Evolutionary conservation across 2,888 invertebrate species (phyloP), one percentile per base, ranked within the genome.

Genomic region (Pseudococcus jackbeardsleyi): DNA sequence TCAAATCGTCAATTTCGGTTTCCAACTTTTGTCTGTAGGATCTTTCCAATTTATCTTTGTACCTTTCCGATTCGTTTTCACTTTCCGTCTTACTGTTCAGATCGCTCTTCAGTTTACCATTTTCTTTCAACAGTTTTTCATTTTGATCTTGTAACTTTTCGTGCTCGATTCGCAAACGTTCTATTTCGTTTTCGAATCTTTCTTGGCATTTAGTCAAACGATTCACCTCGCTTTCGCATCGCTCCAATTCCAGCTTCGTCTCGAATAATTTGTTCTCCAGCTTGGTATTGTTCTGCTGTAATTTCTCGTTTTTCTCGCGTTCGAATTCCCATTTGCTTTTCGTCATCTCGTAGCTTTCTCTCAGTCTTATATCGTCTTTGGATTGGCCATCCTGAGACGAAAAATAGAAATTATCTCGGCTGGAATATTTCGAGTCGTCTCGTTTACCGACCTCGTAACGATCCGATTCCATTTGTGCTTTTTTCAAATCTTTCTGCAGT

Each of bases 71-170:
- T 92, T 97, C 97, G 11, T 87, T 84, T 72, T 88, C 86, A 50
- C 91, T 90, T 95, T 94, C 94, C 26, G 94, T 94, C 90, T 93
- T 92, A 91, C 93, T 91, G 87, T 91, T 90, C n/a, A 90, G 89
- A 88, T 90, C 90, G 42, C 89, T 90, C 89, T 90, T 94, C 90
- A 96, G 93, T 90, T 95, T 94, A 91, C 96, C 96, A 90, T 96
- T 95, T 91, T 96, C 96, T 88, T 94, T 91, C 90, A 95, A 95
- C n/a, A 96, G 92, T 92, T 96, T 96, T 91, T 97, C 97, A 91
- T 96, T 95, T 89, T 96, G 94, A 91, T 97, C 97, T 90, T 96
- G 94, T 89, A 96, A 94, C 92, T 97, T 97, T 91, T 97, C 97
- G 90, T 96, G 95, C 92, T 97, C 97, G 91, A 97, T 96, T 91